Conservation (phyloP, 2,888 invertebrate species). For the Crocallis elinguaria region DNA sequence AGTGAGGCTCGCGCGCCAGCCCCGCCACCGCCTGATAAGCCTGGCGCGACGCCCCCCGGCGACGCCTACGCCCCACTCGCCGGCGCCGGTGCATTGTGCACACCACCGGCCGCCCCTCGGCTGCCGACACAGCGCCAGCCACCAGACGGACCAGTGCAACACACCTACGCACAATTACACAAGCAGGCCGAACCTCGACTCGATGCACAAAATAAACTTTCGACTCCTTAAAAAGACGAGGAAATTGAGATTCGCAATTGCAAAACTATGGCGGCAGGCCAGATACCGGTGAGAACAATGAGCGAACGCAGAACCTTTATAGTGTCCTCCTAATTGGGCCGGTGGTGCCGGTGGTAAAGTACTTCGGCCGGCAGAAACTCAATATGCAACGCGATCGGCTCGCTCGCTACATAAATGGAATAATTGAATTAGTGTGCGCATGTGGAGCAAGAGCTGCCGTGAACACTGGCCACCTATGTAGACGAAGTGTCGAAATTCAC, state of each 20-base stretch:
- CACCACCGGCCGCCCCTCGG: conserved; percentile 77
- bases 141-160: conserved; percentile 76
- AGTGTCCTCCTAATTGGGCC: conserved; percentile 80
- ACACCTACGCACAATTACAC: conserved; percentile 79
- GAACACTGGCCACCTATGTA: conserved; percentile 56
- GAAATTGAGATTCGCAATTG: conserved; percentile 65
- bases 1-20: conserved; percentile 83
- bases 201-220: conserved; percentile 75
- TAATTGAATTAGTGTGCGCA: conserved; percentile 77
- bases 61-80: conserved; percentile 83
- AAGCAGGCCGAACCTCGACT: conserved; percentile 58
- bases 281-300: conserved; percentile 78
- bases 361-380: conserved; percentile 69
- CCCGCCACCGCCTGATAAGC: conserved; percentile 84
- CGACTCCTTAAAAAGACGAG: conserved; percentile 80
- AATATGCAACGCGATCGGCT: conserved; percentile 78
- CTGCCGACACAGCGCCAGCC: conserved; percentile 57
- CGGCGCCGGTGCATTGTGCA: conserved; percentile 74
- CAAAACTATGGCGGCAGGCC: conserved; percentile 71
- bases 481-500: conserved; percentile 29
- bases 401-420: conserved; percentile 76
- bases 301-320: conserved; percentile 75
- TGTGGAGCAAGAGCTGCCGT: conserved; percentile 61
- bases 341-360: no score
- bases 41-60: conserved; percentile 84